These are phyloP conservation scores for Trichosurus vulpecula DNA, from an alignment of 2,797 vertebrate genomes.

Conservation along the genomic window DNA sequence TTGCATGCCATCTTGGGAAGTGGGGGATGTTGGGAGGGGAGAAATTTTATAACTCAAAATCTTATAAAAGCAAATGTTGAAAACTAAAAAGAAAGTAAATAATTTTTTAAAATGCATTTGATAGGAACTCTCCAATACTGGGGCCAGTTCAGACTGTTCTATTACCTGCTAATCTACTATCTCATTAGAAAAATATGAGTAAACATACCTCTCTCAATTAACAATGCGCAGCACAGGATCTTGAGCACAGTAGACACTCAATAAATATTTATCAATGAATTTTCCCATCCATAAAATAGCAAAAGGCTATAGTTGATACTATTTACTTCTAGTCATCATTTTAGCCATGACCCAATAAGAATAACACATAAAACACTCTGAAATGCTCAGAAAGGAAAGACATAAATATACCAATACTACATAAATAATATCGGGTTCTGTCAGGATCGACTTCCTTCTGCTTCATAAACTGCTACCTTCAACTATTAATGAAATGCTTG, in stretches of 20 bases:
- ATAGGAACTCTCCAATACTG: neutral
- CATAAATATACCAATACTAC: neutral
- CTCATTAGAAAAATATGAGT: neutral
- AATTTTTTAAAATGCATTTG: neutral
- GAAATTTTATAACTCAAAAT: too few relatives aligned
- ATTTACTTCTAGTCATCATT: neutral
- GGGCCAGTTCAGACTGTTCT: neutral
- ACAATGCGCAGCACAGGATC: neutral
- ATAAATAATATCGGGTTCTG: neutral
- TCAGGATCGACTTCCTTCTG: neutral
- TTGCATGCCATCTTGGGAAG: too few relatives aligned
- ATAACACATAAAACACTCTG: neutral
- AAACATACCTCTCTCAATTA: neutral
- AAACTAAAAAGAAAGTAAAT: too few relatives aligned
- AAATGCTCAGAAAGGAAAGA: neutral
- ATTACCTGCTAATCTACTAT: neutral
- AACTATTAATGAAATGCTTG: neutral
- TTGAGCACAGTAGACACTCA: neutral
- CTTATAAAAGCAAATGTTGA: too few relatives aligned
- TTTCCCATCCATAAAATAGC: neutral
- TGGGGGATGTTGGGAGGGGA: too few relatives aligned
- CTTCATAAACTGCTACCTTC: neutral
- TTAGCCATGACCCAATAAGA: neutral
- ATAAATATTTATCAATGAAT: neutral
- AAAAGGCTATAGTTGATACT: neutral